Percentiles rank a stretch among this genome's conserved stretches.
phyloP scores from a whole-genome alignment of 2,113 vertebrate species.

The Tychaedon coryphoeus region DNA sequence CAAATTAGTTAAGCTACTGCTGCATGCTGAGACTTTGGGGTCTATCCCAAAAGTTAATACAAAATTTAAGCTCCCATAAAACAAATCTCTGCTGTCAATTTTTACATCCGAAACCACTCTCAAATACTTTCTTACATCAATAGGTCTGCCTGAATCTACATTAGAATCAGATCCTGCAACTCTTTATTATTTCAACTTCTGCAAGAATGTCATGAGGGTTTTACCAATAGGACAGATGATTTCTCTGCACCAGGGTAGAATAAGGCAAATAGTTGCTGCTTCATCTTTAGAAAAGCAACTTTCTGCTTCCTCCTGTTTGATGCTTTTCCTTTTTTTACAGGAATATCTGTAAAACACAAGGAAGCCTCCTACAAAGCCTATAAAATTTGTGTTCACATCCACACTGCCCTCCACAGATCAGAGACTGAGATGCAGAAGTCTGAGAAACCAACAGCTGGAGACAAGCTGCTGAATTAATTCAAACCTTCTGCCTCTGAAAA shows the following conservation, averaged over 20 bases:
- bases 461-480: neutral
- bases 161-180: neutral
- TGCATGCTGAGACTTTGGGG: neutral
- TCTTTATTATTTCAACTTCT: neutral
- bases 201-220: neutral
- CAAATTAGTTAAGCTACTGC: neutral
- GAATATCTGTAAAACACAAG: neutral
- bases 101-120: neutral
- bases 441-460: neutral
- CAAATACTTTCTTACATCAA: neutral
- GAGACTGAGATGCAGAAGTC: neutral
- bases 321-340: neutral
- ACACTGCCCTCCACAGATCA: slow-evolving; percentile 8
- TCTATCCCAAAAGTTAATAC: neutral
- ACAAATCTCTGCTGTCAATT: neutral
- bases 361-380: neutral
- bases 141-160: neutral
- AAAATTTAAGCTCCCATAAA: neutral
- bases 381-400: neutral
- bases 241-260: neutral
- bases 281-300: neutral
- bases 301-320: neutral
- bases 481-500: neutral
- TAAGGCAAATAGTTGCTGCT: neutral
- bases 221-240: neutral